phyloP scores from a whole-genome alignment of 2,888 invertebrate genomes.

The Tachina fera region DNA sequence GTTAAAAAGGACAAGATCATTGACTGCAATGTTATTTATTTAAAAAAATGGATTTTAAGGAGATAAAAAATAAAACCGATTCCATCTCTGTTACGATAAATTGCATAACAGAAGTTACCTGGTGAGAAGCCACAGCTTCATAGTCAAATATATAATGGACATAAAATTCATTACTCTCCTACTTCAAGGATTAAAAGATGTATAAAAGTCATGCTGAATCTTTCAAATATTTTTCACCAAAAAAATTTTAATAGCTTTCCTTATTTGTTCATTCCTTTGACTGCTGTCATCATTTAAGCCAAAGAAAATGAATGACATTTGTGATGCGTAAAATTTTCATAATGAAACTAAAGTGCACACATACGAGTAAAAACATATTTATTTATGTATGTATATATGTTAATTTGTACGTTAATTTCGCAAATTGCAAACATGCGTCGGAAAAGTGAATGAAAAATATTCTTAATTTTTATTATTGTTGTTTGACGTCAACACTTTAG shows the following conservation, averaged over 20 bases:
- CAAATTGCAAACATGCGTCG: slow-evolving; percentile 24
- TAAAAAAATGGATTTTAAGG: neutral
- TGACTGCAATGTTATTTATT: slow-evolving; percentile 21
- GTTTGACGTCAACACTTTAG: slow-evolving; percentile 44
- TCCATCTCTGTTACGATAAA: slow-evolving; percentile 41
- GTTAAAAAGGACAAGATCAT: slow-evolving; percentile 43
- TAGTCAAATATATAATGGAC: neutral
- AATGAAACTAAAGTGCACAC: slow-evolving; percentile 18
- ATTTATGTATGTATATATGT: neutral
- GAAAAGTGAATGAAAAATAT: neutral
- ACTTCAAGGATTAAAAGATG: neutral
- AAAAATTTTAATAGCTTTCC: neutral
- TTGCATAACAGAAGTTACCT: slow-evolving; percentile 40
- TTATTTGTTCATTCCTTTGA: neutral
- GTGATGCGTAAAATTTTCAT: slow-evolving; percentile 34
- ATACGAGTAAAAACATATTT: too few relatives aligned
- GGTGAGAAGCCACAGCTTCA: neutral
- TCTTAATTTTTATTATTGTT: slow-evolving; percentile 22
- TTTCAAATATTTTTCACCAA: neutral
- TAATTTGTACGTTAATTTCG: slow-evolving; percentile 37
- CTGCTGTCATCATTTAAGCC: neutral
- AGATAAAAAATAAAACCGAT: slow-evolving; percentile 11
- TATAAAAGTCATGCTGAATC: too few relatives aligned
- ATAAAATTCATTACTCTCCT: neutral
- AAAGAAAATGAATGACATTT: slow-evolving; percentile 2